A percentile compares a stretch with the other conserved stretches of the same genome.
These are phyloP conservation scores for Micrastur ruficollis DNA, from an alignment of 2,797 vertebrate genomes.

Conservation along the genomic window DNA sequence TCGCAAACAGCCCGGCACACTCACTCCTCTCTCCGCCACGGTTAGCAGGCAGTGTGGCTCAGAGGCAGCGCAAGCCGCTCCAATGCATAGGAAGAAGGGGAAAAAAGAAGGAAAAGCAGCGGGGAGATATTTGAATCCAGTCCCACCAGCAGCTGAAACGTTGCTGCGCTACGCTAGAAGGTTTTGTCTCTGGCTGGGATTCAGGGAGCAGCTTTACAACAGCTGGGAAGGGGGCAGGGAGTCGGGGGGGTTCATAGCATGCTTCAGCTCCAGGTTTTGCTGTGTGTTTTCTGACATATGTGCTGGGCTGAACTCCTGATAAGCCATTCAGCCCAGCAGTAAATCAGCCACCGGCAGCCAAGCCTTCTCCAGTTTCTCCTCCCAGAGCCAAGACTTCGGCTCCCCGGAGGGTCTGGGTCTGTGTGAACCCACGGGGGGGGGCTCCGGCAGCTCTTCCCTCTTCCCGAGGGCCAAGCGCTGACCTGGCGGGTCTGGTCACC, in stretches of 20 bases:
- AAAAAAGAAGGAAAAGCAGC: conserved; percentile 11
- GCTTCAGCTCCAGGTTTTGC: neutral
- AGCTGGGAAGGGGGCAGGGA: conserved; percentile 59
- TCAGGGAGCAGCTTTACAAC: conserved; percentile 62
- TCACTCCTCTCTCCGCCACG: accelerated
- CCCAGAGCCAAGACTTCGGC: neutral
- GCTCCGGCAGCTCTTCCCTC: neutral
- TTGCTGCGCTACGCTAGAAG: conserved; percentile 45
- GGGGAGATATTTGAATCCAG: conserved; percentile 52
- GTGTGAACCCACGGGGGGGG: neutral
- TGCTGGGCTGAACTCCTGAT: conserved; percentile 45
- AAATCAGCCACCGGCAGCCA: neutral
- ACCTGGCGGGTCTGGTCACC: accelerated
- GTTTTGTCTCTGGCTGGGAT: conserved; percentile 59
- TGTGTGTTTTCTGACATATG: conserved; percentile 42
- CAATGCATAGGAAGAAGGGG: neutral
- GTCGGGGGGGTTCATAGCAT: neutral
- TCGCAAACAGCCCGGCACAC: neutral
- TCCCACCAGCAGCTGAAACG: conserved; percentile 63
- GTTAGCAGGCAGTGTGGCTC: neutral
- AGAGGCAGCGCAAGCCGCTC: neutral
- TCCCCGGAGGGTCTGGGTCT: neutral
- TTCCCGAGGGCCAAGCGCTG: accelerated
- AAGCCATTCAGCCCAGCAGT: conserved; percentile 14
- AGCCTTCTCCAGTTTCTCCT: neutral